Evolutionary conservation across 1,140 invertebrate genomes (phyloP).

Genomic region (Globodera rostochiensis): DNA sequence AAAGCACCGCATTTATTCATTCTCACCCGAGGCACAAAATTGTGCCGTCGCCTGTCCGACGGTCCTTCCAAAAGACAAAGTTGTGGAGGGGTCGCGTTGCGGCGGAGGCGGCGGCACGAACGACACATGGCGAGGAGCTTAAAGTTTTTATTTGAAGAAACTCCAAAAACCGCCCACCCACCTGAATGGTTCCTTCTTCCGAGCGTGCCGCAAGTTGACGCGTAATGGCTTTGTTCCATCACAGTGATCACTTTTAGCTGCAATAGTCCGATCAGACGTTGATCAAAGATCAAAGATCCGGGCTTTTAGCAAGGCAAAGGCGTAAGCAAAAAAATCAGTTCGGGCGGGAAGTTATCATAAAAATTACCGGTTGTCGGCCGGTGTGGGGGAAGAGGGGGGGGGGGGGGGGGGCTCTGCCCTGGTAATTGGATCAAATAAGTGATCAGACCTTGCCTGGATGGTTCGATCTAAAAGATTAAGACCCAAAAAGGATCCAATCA

Average conservation of each 20-base stretch:
- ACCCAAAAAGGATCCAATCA: no score
- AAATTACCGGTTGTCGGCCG: no score
- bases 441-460: no score
- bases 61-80: conserved; percentile 44
- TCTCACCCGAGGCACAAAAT: conserved; percentile 15
- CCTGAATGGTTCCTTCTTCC: conserved; percentile 54
- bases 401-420: no score
- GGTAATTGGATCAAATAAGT: no score
- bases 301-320: no score
- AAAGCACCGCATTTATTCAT: neutral
- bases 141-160: neutral
- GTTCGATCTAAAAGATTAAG: no score
- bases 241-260: conserved; percentile 59
- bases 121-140: conserved; percentile 23
- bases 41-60: conserved; percentile 8
- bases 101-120: conserved; percentile 54
- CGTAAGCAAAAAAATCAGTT: no score
- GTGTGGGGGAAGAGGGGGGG: no score
- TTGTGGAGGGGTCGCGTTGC: conserved; percentile 51
- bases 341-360: no score
- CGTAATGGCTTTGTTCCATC: conserved; percentile 39
- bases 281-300: no score
- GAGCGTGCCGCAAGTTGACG: conserved; percentile 32
- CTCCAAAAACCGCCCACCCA: conserved; percentile 19
- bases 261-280: neutral